These are phyloP conservation scores for Euplagia quadripunctaria DNA, from an alignment of 2,888 invertebrate genomes.

Conservation along the genomic window DNA sequence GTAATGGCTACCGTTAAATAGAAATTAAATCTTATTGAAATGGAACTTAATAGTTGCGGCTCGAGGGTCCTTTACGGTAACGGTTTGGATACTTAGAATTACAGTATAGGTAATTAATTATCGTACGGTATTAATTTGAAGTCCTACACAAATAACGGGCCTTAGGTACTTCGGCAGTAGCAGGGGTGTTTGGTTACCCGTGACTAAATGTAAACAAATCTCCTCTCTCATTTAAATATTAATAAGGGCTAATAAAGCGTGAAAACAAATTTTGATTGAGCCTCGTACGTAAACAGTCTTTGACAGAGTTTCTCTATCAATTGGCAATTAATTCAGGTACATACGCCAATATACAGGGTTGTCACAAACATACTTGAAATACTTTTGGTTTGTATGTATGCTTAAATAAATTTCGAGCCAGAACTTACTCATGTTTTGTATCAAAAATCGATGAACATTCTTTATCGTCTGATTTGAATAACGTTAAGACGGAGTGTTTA, in stretches of 20 bases:
- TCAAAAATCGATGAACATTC: too few species aligned
- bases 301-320: slow-evolving; percentile 30
- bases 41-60: not conserved
- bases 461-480: not conserved
- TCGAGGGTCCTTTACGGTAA: not conserved
- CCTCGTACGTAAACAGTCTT: slow-evolving; percentile 19
- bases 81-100: not conserved
- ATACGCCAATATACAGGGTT: slow-evolving; percentile 16
- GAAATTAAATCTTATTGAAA: not conserved
- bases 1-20: not conserved
- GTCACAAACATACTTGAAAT: not conserved
- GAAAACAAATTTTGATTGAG: slow-evolving; percentile 16
- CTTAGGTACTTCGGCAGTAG: not conserved
- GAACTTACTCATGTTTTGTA: not conserved
- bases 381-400: not conserved
- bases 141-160: slow-evolving; percentile 14
- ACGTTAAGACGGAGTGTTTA: not conserved
- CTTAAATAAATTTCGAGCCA: not conserved
- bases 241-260: slow-evolving; percentile 15
- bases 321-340: slow-evolving; percentile 30
- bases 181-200: not conserved
- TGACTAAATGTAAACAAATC: slow-evolving; percentile 19
- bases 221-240: slow-evolving; percentile 14
- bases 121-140: slow-evolving; percentile 8
- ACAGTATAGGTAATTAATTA: not conserved